These are phyloP conservation scores for Artibeus jamaicensis DNA, from an alignment of 2,797 vertebrate genomes.

Conservation along the genomic window DNA sequence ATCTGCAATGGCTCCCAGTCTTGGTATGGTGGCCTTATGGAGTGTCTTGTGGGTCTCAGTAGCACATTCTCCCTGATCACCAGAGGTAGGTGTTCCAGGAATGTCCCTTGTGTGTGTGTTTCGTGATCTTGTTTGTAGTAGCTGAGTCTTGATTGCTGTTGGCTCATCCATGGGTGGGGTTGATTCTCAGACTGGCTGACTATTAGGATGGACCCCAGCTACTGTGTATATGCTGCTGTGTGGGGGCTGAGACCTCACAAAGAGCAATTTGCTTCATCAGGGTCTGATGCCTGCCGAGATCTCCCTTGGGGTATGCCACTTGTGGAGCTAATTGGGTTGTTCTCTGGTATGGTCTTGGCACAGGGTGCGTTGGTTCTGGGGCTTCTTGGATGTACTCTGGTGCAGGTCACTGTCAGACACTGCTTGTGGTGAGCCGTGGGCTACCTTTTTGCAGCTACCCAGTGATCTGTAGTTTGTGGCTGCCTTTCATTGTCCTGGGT, in stretches of 20 bases:
- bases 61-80: background rate
- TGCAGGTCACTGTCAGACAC: background rate
- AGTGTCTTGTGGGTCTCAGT: background rate
- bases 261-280: background rate
- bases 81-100: background rate
- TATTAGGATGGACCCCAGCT: background rate
- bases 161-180: background rate
- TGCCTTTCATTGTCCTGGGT: background rate
- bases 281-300: background rate
- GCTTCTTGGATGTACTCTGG: background rate
- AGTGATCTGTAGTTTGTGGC: background rate
- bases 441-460: background rate
- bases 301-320: background rate
- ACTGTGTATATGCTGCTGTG: background rate
- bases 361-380: background rate
- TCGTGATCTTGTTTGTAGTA: background rate
- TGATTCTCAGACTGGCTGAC: background rate
- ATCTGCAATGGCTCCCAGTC: background rate
- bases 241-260: background rate
- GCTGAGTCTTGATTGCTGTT: background rate
- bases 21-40: background rate
- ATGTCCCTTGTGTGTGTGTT: background rate
- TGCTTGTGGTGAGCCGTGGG: background rate
- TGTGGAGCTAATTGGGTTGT: background rate
- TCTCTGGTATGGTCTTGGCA: background rate